These are phyloP conservation scores for Darevskia mixta DNA, from an alignment of 2,797 vertebrate species.

Conservation along the genomic window DNA sequence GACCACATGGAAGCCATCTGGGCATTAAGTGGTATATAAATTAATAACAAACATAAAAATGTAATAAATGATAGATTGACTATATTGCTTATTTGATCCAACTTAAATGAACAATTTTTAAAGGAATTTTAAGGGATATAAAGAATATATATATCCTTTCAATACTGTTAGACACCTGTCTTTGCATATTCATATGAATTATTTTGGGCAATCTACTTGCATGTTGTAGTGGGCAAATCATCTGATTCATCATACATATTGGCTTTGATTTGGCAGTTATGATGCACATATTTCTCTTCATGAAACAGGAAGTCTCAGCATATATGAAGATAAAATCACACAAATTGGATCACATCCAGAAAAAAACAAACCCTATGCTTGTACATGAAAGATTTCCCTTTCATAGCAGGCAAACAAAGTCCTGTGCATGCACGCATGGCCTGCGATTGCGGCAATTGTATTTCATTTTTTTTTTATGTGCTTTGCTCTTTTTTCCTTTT, in stretches of 20 bases:
- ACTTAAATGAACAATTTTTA: background rate
- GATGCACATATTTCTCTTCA: background rate
- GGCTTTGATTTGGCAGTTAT: background rate
- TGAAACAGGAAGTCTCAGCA: background rate
- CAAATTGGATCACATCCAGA: background rate
- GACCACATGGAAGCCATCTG: too few species aligned
- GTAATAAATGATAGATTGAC: background rate
- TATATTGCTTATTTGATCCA: background rate
- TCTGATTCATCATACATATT: background rate
- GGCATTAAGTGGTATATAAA: too few species aligned
- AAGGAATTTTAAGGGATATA: background rate
- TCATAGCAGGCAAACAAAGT: background rate
- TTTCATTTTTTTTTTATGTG: background rate
- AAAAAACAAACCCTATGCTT: background rate
- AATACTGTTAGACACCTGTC: background rate
- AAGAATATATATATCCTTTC: background rate
- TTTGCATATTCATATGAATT: background rate
- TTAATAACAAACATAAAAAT: too few species aligned
- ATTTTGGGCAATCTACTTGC: too few species aligned
- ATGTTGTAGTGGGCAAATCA: background rate
- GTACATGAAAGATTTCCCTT: background rate
- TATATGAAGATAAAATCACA: background rate
- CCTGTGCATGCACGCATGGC: background rate
- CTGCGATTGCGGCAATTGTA: background rate
- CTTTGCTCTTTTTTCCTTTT: background rate